These are phyloP conservation scores for Chrysocyon brachyurus DNA, from an alignment of 2,797 vertebrate species.

Conservation along the genomic window DNA sequence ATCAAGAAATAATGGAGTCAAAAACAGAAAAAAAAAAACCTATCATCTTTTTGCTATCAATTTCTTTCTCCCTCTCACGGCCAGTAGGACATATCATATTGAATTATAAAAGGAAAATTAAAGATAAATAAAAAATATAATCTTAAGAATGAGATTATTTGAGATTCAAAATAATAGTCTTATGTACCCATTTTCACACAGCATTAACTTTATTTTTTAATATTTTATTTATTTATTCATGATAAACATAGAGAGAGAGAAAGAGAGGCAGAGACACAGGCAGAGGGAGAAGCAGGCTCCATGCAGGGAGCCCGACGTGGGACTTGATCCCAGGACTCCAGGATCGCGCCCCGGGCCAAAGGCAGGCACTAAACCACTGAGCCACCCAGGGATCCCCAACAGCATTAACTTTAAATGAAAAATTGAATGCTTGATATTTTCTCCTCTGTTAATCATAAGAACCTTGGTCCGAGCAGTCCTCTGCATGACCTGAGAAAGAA, in stretches of 20 bases:
- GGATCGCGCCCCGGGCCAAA: too few relatives aligned
- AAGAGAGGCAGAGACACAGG: too few relatives aligned
- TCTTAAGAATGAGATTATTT: slow-evolving; percentile 31
- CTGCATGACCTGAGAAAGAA: not conserved
- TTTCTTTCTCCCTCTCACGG: not conserved
- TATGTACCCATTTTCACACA: not conserved
- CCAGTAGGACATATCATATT: not conserved
- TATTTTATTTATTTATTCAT: too few relatives aligned
- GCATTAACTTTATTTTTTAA: slow-evolving; percentile 46
- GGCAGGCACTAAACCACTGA: too few relatives aligned
- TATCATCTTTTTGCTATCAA: not conserved
- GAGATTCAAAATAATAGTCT: slow-evolving; percentile 49
- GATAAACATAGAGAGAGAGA: too few relatives aligned
- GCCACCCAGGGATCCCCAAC: not conserved
- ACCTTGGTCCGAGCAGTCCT: not conserved
- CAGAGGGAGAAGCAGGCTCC: too few relatives aligned
- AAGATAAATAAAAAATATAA: slow-evolving; percentile 64
- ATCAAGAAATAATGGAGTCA: slow-evolving; percentile 12
- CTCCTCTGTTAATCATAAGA: not conserved
- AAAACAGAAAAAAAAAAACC: not conserved
- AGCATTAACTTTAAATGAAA: not conserved
- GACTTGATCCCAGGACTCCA: too few relatives aligned
- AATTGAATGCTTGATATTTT: not conserved
- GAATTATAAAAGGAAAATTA: slow-evolving; percentile 59
- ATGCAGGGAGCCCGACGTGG: too few relatives aligned